Evolutionary conservation across 2,888 invertebrate genomes (phyloP).

Genomic region (Archaeoteleia sp.): DNA sequence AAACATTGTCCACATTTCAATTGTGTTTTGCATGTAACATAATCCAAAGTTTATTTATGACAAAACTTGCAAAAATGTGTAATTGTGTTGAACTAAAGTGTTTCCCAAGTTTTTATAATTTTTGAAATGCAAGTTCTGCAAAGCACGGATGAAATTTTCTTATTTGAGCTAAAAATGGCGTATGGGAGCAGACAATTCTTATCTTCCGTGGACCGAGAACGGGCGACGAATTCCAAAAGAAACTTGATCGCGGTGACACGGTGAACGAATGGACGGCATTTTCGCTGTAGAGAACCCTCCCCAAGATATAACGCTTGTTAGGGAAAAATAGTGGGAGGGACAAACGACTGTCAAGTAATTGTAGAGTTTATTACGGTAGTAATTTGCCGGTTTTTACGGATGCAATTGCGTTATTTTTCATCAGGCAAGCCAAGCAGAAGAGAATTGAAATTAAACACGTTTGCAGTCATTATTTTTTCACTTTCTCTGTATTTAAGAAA

Average conservation of each 20-base stretch:
- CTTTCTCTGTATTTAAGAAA: slow-evolving; percentile 28
- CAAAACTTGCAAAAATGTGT: too few species aligned
- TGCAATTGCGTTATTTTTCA: slow-evolving; percentile 53
- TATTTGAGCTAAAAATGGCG: slow-evolving; percentile 30
- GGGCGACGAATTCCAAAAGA: slow-evolving; percentile 39
- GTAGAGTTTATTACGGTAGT: slow-evolving; percentile 49
- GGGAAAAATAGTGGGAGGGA: slow-evolving; percentile 38
- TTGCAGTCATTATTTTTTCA: slow-evolving; percentile 34
- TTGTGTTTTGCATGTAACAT: too few species aligned
- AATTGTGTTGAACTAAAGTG: too few species aligned
- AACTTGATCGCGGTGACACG: slow-evolving; percentile 38
- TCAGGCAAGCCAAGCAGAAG: slow-evolving; percentile 22
- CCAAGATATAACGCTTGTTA: slow-evolving; percentile 38
- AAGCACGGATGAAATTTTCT: slow-evolving; percentile 20
- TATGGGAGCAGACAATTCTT: slow-evolving; percentile 22
- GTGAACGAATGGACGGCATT: slow-evolving; percentile 26
- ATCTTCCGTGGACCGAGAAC: slow-evolving; percentile 7
- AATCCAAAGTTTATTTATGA: too few species aligned
- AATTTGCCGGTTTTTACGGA: slow-evolving; percentile 50
- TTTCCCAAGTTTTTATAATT: slow-evolving; percentile 7
- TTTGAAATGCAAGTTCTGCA: background rate
- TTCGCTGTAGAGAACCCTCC: slow-evolving; percentile 20
- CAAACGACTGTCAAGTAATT: slow-evolving; percentile 49
- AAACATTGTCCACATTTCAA: too few species aligned
- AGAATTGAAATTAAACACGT: slow-evolving; percentile 51